Evolutionary conservation across 2,113 vertebrate genomes (phyloP).

Genomic region (Xiphophorus hellerii): DNA sequence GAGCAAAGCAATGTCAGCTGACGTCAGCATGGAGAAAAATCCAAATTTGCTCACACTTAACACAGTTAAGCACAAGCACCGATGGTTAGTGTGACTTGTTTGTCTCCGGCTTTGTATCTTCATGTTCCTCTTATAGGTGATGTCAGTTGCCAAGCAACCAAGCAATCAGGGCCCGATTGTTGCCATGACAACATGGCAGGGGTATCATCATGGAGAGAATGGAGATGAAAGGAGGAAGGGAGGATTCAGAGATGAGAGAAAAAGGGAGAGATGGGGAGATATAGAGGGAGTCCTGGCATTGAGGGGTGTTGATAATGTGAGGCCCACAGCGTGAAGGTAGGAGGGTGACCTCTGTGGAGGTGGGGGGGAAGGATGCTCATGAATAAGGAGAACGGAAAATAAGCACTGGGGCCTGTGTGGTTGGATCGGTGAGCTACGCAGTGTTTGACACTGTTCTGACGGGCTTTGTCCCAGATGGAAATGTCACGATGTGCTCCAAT

Average conservation of each 20-base stretch:
- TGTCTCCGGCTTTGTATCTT: conserved; percentile 83
- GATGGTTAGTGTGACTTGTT: conserved; percentile 75
- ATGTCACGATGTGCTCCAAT: conserved; percentile 66
- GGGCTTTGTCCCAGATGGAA: conserved; percentile 61
- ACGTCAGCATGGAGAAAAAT: conserved; percentile 17
- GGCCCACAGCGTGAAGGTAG: conserved; percentile 72
- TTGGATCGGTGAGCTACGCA: conserved; percentile 42
- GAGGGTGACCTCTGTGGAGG: conserved; percentile 79
- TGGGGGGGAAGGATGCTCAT: conserved; percentile 61
- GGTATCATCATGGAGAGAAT: conserved; percentile 83
- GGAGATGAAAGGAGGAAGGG: conserved; percentile 77
- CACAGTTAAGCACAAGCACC: conserved; percentile 42
- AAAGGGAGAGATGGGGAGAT: conserved; percentile 22
- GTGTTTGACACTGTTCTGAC: conserved; percentile 52
- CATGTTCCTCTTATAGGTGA: conserved; percentile 83
- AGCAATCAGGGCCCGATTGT: conserved; percentile 83
- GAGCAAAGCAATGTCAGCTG: conserved; percentile 1
- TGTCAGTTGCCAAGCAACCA: conserved; percentile 86
- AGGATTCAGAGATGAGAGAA: conserved; percentile 35
- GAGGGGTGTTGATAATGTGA: conserved; percentile 69
- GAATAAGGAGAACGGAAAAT: conserved; percentile 70
- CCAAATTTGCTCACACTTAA: conserved; percentile 2
- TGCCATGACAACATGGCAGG: conserved; percentile 84
- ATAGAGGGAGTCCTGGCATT: conserved; percentile 58
- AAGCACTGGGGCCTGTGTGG: conserved; percentile 51